A percentile compares a stretch with the other conserved stretches of the same genome.
Evolutionary conservation across 2,797 vertebrate species (phyloP).

Genomic region (Myotis findleyi): DNA sequence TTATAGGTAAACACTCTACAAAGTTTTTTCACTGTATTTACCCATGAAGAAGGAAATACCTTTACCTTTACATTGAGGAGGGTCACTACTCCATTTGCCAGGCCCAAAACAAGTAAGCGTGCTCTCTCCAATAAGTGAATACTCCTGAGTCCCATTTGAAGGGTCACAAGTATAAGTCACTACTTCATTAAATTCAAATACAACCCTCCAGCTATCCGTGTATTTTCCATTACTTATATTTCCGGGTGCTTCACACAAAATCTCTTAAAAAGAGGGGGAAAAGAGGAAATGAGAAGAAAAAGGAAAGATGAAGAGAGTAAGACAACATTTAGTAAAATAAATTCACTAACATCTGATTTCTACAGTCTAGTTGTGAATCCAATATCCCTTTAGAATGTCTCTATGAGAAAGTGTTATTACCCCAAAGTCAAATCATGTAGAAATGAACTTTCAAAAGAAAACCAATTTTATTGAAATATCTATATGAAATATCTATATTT

Average conservation of each 20-base stretch:
- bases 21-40: neutral
- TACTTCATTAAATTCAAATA: constrained; percentile 63
- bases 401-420: neutral
- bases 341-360: neutral
- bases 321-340: neutral
- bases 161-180: constrained; percentile 80
- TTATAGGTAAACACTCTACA: constrained; percentile 11
- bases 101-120: constrained; percentile 61
- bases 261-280: constrained; percentile 63
- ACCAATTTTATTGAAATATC: constrained; percentile 26
- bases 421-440: neutral
- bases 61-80: constrained; percentile 85
- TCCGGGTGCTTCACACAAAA: constrained; percentile 78
- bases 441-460: constrained; percentile 52
- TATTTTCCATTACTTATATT: constrained; percentile 74
- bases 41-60: neutral
- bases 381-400: neutral
- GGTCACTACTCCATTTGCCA: constrained; percentile 76
- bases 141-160: neutral
- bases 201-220: rapidly evolving
- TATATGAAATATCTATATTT: neutral
- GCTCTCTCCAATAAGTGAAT: constrained; percentile 70
- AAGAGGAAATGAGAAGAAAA: neutral
- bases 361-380: constrained; percentile 4
- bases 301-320: neutral